Evolutionary conservation across 2,888 invertebrate genomes (phyloP).

Genomic region (Ormyrus rosae): DNA sequence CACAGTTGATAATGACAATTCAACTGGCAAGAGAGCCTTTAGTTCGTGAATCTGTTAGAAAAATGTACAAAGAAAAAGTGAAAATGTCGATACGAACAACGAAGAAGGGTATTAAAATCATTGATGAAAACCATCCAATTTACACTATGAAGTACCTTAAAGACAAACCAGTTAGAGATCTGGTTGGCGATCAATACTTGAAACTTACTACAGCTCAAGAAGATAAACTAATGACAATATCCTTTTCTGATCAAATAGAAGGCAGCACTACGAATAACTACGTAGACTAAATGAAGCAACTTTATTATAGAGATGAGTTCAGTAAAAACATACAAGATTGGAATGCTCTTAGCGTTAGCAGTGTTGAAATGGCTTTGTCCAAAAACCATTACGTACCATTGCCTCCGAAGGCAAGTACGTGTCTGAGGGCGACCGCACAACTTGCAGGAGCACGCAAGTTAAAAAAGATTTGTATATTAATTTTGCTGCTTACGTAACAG

Average conservation of each 20-base stretch:
- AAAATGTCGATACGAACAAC: slow-evolving; percentile 90
- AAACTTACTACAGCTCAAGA: slow-evolving; percentile 88
- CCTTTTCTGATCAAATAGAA: slow-evolving; percentile 67
- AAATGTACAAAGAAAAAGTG: slow-evolving; percentile 92
- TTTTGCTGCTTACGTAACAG: no score
- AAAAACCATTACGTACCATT: slow-evolving; percentile 75
- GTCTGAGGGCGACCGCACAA: no score
- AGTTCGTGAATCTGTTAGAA: slow-evolving; percentile 89
- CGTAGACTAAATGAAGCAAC: slow-evolving; percentile 91
- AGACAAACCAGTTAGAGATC: slow-evolving; percentile 93
- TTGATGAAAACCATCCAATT: slow-evolving; percentile 95
- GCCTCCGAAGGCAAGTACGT: no score
- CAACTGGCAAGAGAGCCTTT: slow-evolving; percentile 95
- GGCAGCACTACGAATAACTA: slow-evolving; percentile 87
- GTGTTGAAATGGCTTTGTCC: slow-evolving; percentile 91
- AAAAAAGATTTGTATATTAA: no score
- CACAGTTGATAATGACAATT: slow-evolving; percentile 95
- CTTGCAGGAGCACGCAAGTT: no score
- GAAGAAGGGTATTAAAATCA: slow-evolving; percentile 93
- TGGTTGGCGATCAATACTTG: slow-evolving; percentile 93
- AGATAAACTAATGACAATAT: slow-evolving; percentile 86
- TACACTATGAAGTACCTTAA: slow-evolving; percentile 93
- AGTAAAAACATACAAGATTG: slow-evolving; percentile 96
- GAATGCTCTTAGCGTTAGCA: slow-evolving; percentile 92
- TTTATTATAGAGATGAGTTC: slow-evolving; percentile 94